Base-by-base conservation (phyloP, 2,113 vertebrate genomes). In the Coturnix japonica region DNA sequence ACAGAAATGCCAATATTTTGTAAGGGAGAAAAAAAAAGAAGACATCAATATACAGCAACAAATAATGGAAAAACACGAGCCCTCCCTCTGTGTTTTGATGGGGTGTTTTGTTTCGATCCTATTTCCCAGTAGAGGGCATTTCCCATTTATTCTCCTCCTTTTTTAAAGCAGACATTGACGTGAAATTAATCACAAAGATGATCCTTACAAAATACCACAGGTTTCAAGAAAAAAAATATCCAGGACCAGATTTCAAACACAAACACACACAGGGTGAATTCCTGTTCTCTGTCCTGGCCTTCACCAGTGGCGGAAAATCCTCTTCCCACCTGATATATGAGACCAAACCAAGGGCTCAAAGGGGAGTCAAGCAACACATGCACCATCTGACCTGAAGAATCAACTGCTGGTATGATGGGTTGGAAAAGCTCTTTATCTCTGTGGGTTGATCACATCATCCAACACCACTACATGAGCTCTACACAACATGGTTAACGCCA, bases 201-300 rank as follows among this genome's bases (percentile, higher is more conserved):
- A 6, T 56, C 33, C 23, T 53, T 2, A 44, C 4, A 43, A 53
- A 41, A 44, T 23, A 63, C 25, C 53, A 9, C 1, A 0, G 2
- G 26, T 41, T 53, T 26, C 60, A 39, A n/a, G 11, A 39, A 39
- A 39, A 54, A 59, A 18, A 18, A 64, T 14, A 11, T 13, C n/a
- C 81, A 59, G 46, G 63, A 30, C 44, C 13, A 23, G 9, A 18
- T 54, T 69, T 44, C 46, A 30, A 81, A 54, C 2, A 35, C 41
- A 11, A 1, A 8, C 56, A 51, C 4, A 30, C 0, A 7, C 0
- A 5, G 49, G 17, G 23, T 28, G 30, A 39, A 47, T 37, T 77
- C 37, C 35, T 37, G 59, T 17, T 46, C 80, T 46, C 54, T 51
- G 21, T 23, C 51, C 11, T 19, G 28, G 20, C 19, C 41, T 59